Conservation (phyloP, 2,888 invertebrate species). For the Eulithis testata region DNA sequence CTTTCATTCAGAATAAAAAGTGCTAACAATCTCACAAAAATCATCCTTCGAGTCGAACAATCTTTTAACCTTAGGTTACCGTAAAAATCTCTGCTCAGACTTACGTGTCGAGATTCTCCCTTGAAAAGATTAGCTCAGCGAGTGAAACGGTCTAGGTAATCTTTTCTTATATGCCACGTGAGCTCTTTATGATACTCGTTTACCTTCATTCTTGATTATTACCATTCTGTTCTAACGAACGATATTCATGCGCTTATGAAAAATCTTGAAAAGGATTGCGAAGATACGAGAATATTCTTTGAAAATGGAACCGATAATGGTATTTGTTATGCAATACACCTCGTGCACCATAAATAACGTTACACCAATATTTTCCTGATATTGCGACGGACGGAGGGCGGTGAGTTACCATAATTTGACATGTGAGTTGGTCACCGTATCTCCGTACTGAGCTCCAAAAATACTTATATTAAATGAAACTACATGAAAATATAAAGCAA, state of each 20-base stretch:
- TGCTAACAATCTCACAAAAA: conserved; percentile 14
- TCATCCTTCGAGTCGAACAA: conserved; percentile 11
- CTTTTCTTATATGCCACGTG: conserved; percentile 38
- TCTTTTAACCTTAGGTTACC: conserved; percentile 20
- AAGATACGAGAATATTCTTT: neutral
- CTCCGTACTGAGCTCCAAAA: neutral
- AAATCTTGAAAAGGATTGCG: conserved; percentile 6
- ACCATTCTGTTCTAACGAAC: conserved; percentile 27
- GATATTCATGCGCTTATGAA: conserved; percentile 19
- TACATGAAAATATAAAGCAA: too few relatives aligned
- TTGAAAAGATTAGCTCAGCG: conserved; percentile 32
- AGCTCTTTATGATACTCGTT: conserved; percentile 34
- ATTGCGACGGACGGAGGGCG: neutral
- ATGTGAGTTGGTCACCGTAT: neutral
- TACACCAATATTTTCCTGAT: neutral
- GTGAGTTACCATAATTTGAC: neutral
- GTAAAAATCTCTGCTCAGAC: conserved; percentile 32
- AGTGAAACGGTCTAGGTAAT: conserved; percentile 37
- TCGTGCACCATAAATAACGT: too few relatives aligned
- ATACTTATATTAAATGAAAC: too few relatives aligned
- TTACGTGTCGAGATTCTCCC: conserved; percentile 30
- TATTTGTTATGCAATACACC: too few relatives aligned
- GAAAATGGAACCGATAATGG: neutral
- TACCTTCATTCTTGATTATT: conserved; percentile 28
- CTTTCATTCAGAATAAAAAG: conserved; percentile 19